phyloP scores from a whole-genome alignment of 2,797 vertebrate genomes.

The Cossypha niveicapilla region DNA sequence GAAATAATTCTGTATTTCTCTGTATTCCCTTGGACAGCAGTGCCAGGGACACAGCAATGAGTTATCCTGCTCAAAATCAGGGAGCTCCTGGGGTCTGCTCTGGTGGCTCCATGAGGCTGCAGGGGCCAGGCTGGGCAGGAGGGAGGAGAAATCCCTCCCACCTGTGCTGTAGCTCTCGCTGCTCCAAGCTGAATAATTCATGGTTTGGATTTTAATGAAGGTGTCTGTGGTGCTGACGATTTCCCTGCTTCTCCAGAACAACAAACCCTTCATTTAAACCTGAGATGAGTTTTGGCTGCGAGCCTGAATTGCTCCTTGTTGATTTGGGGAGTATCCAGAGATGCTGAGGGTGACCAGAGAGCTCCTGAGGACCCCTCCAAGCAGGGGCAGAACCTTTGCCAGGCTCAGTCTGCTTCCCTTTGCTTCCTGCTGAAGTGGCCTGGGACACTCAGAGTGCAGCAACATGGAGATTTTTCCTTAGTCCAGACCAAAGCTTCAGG shows the following conservation, averaged over 20 bases:
- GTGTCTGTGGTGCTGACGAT: background rate
- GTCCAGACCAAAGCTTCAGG: background rate
- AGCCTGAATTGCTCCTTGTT: background rate
- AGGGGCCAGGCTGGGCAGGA: background rate
- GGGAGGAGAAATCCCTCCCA: background rate
- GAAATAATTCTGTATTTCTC: background rate
- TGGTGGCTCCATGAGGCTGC: background rate
- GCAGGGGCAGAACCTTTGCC: background rate
- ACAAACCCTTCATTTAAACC: background rate
- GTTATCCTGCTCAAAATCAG: background rate
- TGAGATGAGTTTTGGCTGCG: background rate
- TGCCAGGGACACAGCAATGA: accelerated
- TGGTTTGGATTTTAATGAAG: background rate
- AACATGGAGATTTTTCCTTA: background rate
- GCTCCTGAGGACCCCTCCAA: background rate
- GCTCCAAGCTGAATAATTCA: background rate
- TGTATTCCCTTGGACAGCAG: background rate
- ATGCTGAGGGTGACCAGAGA: background rate
- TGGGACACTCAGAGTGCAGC: accelerated
- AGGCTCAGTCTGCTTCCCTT: background rate
- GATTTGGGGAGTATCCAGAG: background rate
- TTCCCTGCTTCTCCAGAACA: background rate
- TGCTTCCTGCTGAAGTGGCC: background rate
- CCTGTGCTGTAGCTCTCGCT: accelerated
- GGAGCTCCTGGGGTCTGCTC: accelerated